A percentile compares a stretch with the other conserved stretches of the same genome.
phyloP scores from a whole-genome alignment of 2,113 vertebrate species.

The Cyprinodon tularosa region DNA sequence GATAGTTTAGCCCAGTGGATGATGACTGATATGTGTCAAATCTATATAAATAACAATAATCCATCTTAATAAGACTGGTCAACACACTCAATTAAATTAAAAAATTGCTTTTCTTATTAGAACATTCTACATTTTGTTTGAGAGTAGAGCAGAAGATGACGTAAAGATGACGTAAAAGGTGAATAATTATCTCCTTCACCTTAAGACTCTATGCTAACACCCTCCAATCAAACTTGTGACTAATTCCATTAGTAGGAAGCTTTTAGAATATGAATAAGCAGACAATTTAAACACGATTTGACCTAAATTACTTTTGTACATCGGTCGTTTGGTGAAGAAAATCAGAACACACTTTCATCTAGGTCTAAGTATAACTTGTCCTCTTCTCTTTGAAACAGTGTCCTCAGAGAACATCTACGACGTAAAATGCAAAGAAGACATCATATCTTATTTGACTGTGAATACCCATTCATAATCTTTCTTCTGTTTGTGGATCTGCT shows the following conservation, averaged over 20 bases:
- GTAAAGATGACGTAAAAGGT: conserved; percentile 68
- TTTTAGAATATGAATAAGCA: conserved; percentile 19
- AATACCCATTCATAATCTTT: conserved; percentile 43
- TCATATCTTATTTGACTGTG: conserved; percentile 26
- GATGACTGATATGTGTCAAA: background rate
- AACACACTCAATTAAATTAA: too few species aligned
- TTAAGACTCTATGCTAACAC: conserved; percentile 31
- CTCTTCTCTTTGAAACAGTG: conserved; percentile 21
- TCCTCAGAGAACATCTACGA: conserved; percentile 27
- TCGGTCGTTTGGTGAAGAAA: conserved; percentile 46
- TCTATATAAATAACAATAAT: too few species aligned
- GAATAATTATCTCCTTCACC: conserved; percentile 63
- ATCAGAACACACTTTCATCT: conserved; percentile 35
- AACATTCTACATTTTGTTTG: background rate
- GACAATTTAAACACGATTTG: conserved; percentile 43
- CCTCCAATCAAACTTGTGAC: conserved; percentile 46
- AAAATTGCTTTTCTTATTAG: too few species aligned
- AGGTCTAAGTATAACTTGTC: conserved; percentile 55
- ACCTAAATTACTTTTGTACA: conserved; percentile 59
- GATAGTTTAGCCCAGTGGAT: background rate
- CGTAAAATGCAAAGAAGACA: conserved; percentile 17
- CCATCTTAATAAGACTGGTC: too few species aligned
- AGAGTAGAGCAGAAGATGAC: conserved; percentile 57
- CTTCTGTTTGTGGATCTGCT: conserved; percentile 23
- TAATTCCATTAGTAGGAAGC: conserved; percentile 61